Evolutionary conservation across 2,113 vertebrate genomes (phyloP), one percentile per base, ranked within the genome.

Genomic region (Willisornis vidua): DNA sequence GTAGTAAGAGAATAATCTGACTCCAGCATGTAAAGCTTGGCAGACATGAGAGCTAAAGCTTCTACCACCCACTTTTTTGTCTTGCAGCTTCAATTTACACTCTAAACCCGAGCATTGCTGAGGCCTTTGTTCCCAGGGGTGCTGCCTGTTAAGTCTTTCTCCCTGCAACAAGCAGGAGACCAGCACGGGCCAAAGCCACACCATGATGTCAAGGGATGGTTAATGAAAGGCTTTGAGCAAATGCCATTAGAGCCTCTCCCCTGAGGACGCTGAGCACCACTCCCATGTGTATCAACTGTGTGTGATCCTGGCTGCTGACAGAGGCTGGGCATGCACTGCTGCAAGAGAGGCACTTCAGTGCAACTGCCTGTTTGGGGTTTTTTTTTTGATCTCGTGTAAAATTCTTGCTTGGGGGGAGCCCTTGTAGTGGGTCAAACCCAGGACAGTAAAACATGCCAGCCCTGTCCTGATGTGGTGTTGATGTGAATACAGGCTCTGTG

Each of bases 191-290:
- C 89, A 75, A 85, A 94, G 73, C 70, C 73, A 29, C 11, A 6
- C 23, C 1, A 4, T 39, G n/a, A 11, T 86, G 70, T 85, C 62
- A 58, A 35, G 73, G 84, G 84, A 17, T 79, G 74, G 49, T 68
- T 95, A 82, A 81, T 87, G 46, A 91, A 89, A 65, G 78, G 24
- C 85, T 96, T 57, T 65, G 91, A 91, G 70, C n/a, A 57, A 55
- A 39, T 85, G 87, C 74, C 81, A 76, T 62, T 35, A 70, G 75
- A 83, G 81, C 71, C 46, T 89, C 48, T 62, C 87, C 16, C 63
- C 95, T 43, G 77, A 68, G 89, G 91, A 89, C 0, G 10, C 74
- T 28, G 78, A 62, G 72, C 67, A 2, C 85, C 37, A 39, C 82
- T 96, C 92, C 92, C 87, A 9, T 83, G 78, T 62, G 74, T 65